Evolutionary conservation across 2,113 vertebrate species (phyloP).

Genomic region (Ursus arctos): DNA sequence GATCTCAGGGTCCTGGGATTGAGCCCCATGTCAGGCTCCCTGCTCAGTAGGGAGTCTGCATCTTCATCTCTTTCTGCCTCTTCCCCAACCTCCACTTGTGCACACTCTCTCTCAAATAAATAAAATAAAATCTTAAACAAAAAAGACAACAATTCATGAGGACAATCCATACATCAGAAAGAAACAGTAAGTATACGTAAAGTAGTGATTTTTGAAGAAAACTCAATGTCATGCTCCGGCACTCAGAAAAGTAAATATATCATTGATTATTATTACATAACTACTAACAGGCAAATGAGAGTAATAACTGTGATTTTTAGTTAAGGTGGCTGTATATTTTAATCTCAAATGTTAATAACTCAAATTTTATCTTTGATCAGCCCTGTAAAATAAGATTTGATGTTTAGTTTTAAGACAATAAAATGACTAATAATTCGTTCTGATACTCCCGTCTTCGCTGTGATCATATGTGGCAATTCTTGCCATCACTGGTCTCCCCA

Average conservation of each 20-base stretch:
- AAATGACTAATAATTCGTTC: background rate
- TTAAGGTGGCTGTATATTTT: background rate
- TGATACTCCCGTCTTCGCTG: background rate
- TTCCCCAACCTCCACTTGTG: too few relatives aligned
- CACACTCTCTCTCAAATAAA: background rate
- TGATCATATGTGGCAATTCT: background rate
- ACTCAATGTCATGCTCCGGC: background rate
- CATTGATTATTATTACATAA: background rate
- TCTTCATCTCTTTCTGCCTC: too few relatives aligned
- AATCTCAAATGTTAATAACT: background rate
- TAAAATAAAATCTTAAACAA: too few relatives aligned
- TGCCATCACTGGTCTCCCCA: accelerated
- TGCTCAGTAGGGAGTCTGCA: too few relatives aligned
- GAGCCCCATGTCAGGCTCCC: too few relatives aligned
- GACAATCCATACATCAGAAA: background rate
- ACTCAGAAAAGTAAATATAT: background rate
- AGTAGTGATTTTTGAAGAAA: slow-evolving; percentile 6
- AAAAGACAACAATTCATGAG: background rate
- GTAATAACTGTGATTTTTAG: background rate
- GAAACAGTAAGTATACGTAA: background rate
- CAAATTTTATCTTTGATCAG: background rate
- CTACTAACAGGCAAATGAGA: background rate
- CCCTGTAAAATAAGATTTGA: background rate
- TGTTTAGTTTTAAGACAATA: background rate
- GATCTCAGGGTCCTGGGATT: too few relatives aligned